Evolutionary conservation across 2,888 invertebrate genomes (phyloP), one percentile per base, ranked within the genome.

Genomic region (Rhimphoctona megacephalus): DNA sequence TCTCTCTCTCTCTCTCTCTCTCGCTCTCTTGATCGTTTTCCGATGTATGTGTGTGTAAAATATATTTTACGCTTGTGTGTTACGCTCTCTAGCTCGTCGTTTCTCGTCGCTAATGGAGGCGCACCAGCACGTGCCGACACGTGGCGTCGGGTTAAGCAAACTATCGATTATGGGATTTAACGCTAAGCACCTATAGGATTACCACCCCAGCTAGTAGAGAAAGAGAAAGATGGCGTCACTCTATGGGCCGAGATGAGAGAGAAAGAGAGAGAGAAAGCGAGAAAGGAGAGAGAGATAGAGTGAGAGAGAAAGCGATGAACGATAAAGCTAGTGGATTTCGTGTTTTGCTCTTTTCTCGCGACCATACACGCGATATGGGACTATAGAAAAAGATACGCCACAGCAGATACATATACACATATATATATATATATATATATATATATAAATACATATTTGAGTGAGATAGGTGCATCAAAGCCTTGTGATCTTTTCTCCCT

Each of bases 161-260:
- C 94, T 94, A 94, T 94, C 94, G 94, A 94, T 94, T 94, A 94
- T 94, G 91, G 94, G 94, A 94, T 94, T 94, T 94, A 91, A 94
- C 94, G 94, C 92, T 94, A 93, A 94, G 94, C 92, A 94, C 94
- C 93, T 93, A 94, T 94, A 92, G 94, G 94, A 94, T 94, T 94
- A 94, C 89, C 93, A 91, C 90, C 83, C 86, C 43, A 77, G 87
- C 89, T 90, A 90, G 57, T 22, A 74, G 57, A 57, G 74, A 52
- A 17, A 39, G 49, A 67, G 66, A 22, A 52, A 64, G 46, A 30
- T 64, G 22, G 76, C 74, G 43, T 74, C 74, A 49, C 74, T 57
- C 74, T 57, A 67, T 36, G 36, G 33, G 54, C 54, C 25, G 46
- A 70, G 30, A 46, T 19, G 70, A 46, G 17, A 46, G 19, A 69